Percentiles rank a stretch among this genome's conserved stretches.
Conservation (phyloP, 2,113 vertebrate genomes). For the Platichthys flesus region DNA sequence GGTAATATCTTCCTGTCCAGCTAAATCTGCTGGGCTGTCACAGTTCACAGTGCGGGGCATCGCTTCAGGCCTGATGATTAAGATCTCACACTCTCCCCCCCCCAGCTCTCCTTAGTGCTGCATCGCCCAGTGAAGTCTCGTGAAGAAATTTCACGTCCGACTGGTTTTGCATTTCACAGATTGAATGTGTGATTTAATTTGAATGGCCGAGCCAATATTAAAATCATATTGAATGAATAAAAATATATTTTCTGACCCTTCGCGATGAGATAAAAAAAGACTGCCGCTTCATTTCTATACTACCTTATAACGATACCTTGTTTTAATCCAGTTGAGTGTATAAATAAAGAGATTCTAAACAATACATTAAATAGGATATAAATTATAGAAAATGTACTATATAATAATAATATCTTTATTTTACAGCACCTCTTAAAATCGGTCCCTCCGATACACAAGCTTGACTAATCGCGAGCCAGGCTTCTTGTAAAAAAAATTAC, state of each 20-base stretch:
- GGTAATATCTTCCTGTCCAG: constrained; percentile 34
- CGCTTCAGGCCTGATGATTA: constrained; percentile 45
- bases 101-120: not conserved
- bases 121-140: constrained; percentile 7
- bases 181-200: constrained; percentile 54
- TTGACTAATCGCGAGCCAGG: too few species aligned
- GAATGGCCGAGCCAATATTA: constrained; percentile 46
- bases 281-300: not conserved
- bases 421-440: too few species aligned
- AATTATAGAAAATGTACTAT: too few species aligned
- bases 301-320: too few species aligned
- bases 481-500: too few species aligned
- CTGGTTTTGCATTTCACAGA: constrained; percentile 48
- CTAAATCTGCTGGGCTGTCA: constrained; percentile 13
- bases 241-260: constrained; percentile 43
- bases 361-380: too few species aligned
- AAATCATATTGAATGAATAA: constrained; percentile 47
- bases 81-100: constrained; percentile 31
- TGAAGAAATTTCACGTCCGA: constrained; percentile 41
- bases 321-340: not conserved
- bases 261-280: not conserved
- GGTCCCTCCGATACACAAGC: too few species aligned
- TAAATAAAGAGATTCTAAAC: too few species aligned
- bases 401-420: too few species aligned
- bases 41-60: constrained; percentile 24